A percentile compares a stretch with the other conserved stretches of the same genome.
These are phyloP conservation scores for Cecidostiba fungosa DNA, from an alignment of 2,888 invertebrate genomes.

Conservation along the genomic window DNA sequence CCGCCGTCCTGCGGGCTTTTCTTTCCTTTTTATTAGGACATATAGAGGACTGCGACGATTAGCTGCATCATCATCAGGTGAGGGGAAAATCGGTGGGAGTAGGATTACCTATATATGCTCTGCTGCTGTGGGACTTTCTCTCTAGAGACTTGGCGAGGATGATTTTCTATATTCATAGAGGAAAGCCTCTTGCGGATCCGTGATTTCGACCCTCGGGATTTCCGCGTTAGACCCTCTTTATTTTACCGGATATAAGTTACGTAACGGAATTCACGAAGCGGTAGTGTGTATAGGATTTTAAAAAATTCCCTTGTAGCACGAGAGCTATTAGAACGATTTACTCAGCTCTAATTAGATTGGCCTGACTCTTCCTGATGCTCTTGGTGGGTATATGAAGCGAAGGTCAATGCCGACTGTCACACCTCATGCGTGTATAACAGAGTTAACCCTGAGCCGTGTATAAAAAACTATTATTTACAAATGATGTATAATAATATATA, in stretches of 20 bases:
- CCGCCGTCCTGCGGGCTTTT: neutral
- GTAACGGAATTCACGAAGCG: neutral
- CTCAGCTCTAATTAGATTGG: constrained; percentile 24
- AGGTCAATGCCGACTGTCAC: constrained; percentile 26
- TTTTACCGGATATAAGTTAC: too few species aligned
- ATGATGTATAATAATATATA: neutral
- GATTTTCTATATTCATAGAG: too few species aligned
- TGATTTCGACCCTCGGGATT: too few species aligned
- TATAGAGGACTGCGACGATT: neutral
- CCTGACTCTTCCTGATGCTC: neutral
- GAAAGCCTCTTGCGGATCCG: too few species aligned
- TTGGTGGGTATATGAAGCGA: neutral
- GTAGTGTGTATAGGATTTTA: neutral
- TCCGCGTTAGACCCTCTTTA: too few species aligned
- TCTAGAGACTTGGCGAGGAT: neutral
- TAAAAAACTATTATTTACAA: neutral
- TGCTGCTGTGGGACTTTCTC: neutral
- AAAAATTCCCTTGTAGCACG: neutral
- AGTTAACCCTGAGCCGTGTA: neutral
- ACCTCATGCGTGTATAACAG: neutral
- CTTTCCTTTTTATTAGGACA: constrained; percentile 6
- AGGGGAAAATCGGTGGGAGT: too few species aligned
- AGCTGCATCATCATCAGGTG: too few species aligned
- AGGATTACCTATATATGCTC: too few species aligned
- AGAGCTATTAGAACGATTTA: neutral